Evolutionary conservation across 2,113 vertebrate species (phyloP).

Genomic region (Noturus placidus): DNA sequence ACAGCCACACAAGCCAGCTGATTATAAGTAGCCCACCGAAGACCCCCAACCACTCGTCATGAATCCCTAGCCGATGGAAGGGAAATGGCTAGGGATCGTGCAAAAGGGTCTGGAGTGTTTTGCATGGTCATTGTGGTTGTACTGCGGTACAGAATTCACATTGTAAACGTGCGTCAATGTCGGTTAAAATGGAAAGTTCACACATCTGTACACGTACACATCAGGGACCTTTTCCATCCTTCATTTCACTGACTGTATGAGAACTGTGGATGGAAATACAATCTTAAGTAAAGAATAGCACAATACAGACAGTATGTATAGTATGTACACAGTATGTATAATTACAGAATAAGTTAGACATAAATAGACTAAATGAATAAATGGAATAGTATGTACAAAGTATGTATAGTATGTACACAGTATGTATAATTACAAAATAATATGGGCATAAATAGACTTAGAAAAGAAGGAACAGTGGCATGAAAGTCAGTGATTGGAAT

Average conservation of each 20-base stretch:
- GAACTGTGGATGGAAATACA: not conserved
- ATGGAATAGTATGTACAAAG: too few species aligned
- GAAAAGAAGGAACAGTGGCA: too few species aligned
- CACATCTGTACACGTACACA: not conserved
- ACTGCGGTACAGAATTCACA: not conserved
- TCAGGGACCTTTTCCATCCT: not conserved
- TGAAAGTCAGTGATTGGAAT: too few species aligned
- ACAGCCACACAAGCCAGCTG: constrained; percentile 40
- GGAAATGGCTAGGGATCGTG: not conserved
- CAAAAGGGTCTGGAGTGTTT: not conserved
- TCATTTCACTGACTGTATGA: too few species aligned
- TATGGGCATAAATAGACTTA: too few species aligned
- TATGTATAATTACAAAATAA: too few species aligned
- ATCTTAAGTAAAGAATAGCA: not conserved
- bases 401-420: too few species aligned
- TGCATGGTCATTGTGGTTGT: not conserved
- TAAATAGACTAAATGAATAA: too few species aligned
- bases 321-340: too few species aligned
- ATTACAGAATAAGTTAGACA: too few species aligned
- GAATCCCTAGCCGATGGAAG: constrained; percentile 39
- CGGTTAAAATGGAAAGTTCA: not conserved
- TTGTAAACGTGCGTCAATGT: not conserved
- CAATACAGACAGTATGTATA: too few species aligned
- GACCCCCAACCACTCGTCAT: constrained; percentile 33
- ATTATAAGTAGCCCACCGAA: constrained; percentile 46